A percentile compares a stretch with the other conserved stretches of the same genome.
These are phyloP conservation scores for Drosophila nr. perissopoda DNA, from an alignment of 2,888 invertebrate genomes.

Conservation along the genomic window DNA sequence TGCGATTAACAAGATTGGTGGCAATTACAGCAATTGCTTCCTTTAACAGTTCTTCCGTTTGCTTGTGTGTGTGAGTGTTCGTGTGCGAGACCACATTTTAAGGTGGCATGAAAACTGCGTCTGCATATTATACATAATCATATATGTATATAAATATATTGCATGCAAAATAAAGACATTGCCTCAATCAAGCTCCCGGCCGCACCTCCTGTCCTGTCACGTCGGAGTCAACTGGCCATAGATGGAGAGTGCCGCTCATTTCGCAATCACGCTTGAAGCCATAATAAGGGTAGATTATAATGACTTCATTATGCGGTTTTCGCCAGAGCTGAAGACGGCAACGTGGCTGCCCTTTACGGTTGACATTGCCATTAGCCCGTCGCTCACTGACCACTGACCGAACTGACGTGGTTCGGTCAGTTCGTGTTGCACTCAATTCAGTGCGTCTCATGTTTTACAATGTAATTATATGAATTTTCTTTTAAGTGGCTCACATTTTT, in stretches of 20 bases:
- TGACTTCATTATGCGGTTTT: conserved; percentile 74
- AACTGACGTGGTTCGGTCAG: conserved; percentile 29
- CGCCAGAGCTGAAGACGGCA: not conserved
- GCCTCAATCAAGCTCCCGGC: conserved; percentile 30
- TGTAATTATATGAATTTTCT: conserved; percentile 76
- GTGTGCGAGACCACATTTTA: conserved; percentile 43
- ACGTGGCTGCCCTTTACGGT: conserved; percentile 54
- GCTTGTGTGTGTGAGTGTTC: not conserved
- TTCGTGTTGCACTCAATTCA: conserved; percentile 59
- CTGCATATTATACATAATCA: conserved; percentile 77
- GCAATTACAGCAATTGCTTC: conserved; percentile 84
- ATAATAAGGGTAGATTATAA: conserved; percentile 83
- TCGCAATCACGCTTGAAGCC: conserved; percentile 82
- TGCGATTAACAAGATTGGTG: conserved; percentile 82
- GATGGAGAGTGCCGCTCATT: conserved; percentile 59
- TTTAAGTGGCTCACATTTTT: conserved; percentile 59
- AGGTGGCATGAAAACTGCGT: conserved; percentile 68
- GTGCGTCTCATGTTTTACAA: conserved; percentile 56
- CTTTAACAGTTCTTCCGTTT: conserved; percentile 81
- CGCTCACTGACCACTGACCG: conserved; percentile 16
- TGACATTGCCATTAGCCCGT: conserved; percentile 56
- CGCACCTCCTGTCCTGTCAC: not conserved
- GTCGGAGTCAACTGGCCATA: conserved; percentile 12
- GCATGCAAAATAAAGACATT: conserved; percentile 82
- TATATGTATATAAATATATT: conserved; percentile 59